Base-by-base conservation (phyloP, 2,113 vertebrate species). In the Rynchops niger region DNA sequence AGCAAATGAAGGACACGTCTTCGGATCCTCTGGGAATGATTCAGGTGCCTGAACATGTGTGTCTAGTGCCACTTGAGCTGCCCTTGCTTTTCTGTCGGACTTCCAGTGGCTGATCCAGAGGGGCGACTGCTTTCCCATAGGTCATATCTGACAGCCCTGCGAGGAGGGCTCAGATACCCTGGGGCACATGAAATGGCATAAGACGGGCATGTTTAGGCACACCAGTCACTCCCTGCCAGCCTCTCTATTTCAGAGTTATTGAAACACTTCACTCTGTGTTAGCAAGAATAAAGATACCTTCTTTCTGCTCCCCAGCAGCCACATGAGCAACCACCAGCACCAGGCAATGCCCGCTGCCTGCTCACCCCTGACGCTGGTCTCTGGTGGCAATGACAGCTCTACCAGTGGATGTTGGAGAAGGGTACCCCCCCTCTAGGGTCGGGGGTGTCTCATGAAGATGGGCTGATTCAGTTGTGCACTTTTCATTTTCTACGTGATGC, bases 1-100 rank as follows among this genome's bases (percentile, higher is more conserved):
- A 59, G 49, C 70, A 72, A 89, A 86, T 72, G 86, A 95, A 97
- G 93, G 93, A 77, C 95, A 76, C 3, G 4, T 42, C 73, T 91
- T 79, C 3, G 5, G 19, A 59, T 76, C 90, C 43, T 71, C 81
- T 21, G 89, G 84, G 95, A 79, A 79, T 15, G 26, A 34, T 2
- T 74, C 69, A 59, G 69, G 34, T 67, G 77, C 55, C 20, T 74
- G 73, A 91, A 91, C 77, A 87, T 15, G 18, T 0, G 1, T 91
- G 86, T 40, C 36, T 86, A 12, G 42, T 1, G 4, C 22, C 55
- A 43, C 45, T 69, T 56, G 62, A 86, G 76, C 13, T 65, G 89
- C 34, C 78, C 77, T 82, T 93, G 77, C 27, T 59, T 85, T 94
- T 62, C 65, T 59, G 14, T 47, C n/a, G 12, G n/a, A 78, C 38